Conservation (phyloP, 1,140 invertebrate genomes). For the Dinoponera quadriceps region DNA sequence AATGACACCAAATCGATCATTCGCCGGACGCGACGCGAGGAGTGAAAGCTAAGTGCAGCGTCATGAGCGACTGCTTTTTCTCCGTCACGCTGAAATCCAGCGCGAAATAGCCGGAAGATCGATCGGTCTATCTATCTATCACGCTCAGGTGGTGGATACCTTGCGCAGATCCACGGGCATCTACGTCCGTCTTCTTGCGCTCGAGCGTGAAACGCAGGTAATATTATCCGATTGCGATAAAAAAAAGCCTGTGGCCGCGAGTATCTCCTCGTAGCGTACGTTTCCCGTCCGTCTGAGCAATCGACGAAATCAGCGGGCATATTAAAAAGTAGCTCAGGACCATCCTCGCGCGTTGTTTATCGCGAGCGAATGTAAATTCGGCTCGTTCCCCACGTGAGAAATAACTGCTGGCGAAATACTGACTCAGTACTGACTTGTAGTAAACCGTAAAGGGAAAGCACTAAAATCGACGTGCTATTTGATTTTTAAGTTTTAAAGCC, state of each 20-base stretch:
- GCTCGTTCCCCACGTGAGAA: too few relatives aligned
- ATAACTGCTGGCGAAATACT: too few relatives aligned
- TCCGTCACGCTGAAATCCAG: conserved; percentile 32
- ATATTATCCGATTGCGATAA: conserved; percentile 44
- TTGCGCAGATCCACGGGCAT: conserved; percentile 10
- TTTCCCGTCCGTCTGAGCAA: not conserved
- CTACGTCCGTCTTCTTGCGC: conserved; percentile 42
- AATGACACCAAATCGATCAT: not conserved
- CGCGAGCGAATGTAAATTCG: not conserved
- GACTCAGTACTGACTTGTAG: too few relatives aligned
- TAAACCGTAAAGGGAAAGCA: too few relatives aligned
- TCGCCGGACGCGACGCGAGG: conserved; percentile 31
- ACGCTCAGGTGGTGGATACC: conserved; percentile 25
- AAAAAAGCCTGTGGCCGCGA: conserved; percentile 6
- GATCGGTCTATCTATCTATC: conserved; percentile 53
- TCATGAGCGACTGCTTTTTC: not conserved
- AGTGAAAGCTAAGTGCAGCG: conserved; percentile 47
- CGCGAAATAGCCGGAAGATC: not conserved
- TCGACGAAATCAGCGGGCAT: not conserved
- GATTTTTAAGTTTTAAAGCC: too few relatives aligned
- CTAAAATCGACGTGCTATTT: too few relatives aligned
- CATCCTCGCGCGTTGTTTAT: not conserved
- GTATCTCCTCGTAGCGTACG: not conserved
- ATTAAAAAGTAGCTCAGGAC: not conserved
- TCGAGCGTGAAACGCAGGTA: conserved; percentile 14